phyloP scores from a whole-genome alignment of 64 coral and sea anemone species.

The Montipora capricornis region DNA sequence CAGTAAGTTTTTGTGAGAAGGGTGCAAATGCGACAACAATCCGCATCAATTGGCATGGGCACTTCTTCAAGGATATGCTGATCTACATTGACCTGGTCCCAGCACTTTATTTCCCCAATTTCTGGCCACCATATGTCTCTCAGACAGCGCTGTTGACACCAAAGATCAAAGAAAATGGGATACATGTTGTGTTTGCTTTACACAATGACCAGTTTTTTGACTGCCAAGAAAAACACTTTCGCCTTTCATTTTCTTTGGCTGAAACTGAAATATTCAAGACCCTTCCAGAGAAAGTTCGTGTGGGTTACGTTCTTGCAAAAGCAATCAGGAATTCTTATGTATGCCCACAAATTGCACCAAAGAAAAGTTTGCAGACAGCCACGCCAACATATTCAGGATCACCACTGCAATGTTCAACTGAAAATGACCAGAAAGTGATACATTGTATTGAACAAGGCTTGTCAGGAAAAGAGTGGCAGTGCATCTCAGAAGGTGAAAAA shows the following conservation, averaged over 20 bases:
- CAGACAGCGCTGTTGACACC: constrained; percentile 18
- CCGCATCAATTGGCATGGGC: constrained; percentile 12
- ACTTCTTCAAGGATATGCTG: background rate
- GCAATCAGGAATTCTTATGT: constrained; percentile 28
- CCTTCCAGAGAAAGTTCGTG: background rate
- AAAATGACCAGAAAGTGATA: constrained; percentile 21
- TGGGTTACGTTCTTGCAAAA: constrained; percentile 5
- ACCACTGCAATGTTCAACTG: constrained; percentile 24
- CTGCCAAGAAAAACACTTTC: constrained; percentile 5
- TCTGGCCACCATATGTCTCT: constrained; percentile 3
- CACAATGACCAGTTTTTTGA: constrained; percentile 17
- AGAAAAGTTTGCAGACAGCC: constrained; percentile 37
- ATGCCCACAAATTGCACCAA: constrained; percentile 50
- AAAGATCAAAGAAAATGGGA: constrained; percentile 4
- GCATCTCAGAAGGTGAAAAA: constrained; percentile 16
- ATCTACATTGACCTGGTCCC: background rate
- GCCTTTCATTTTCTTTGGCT: background rate
- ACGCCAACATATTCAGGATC: constrained; percentile 12
- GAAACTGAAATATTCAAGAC: constrained; percentile 7
- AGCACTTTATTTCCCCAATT: constrained; percentile 10
- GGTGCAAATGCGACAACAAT: background rate
- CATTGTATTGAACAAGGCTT: constrained; percentile 25
- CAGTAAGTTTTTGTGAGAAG: background rate
- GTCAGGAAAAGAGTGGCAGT: constrained; percentile 20
- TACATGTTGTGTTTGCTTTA: constrained; percentile 9